Conservation (phyloP, 2,113 vertebrate genomes). For the Mus spicilegus region DNA sequence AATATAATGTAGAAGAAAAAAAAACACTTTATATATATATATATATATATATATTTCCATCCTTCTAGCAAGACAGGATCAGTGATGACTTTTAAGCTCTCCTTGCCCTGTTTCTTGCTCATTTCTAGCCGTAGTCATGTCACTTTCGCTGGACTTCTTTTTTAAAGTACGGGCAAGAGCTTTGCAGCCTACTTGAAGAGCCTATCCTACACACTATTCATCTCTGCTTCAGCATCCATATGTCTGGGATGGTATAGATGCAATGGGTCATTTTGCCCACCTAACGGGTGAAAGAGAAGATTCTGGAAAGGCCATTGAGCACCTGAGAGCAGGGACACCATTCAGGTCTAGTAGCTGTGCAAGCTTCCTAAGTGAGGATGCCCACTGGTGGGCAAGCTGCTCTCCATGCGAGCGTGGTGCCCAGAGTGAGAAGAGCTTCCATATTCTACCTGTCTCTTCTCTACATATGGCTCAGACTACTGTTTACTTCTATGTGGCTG, state of each 20-base stretch:
- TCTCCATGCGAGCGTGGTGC: rapidly evolving
- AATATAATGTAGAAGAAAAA: neutral
- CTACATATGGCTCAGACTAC: neutral
- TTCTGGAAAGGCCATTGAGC: neutral
- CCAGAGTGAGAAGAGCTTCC: rapidly evolving
- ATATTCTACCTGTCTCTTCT: neutral
- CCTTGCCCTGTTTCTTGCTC: neutral
- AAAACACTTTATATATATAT: neutral
- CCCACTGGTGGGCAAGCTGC: neutral
- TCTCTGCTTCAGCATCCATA: neutral
- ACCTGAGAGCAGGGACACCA: neutral
- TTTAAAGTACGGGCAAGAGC: neutral
- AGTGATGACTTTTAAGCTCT: neutral
- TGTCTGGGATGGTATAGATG: neutral
- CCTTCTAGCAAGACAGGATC: neutral
- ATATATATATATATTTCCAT: neutral
- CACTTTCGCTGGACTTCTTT: neutral
- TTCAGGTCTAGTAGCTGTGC: neutral
- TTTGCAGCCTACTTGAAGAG: neutral
- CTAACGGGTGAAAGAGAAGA: neutral
- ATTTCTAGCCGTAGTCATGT: neutral
- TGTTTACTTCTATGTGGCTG: conserved; percentile 51
- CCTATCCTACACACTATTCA: neutral
- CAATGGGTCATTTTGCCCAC: neutral
- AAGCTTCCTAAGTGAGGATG: neutral